Base-by-base conservation (phyloP, 2,888 invertebrate species). In the Camptogramma bilineatum region DNA sequence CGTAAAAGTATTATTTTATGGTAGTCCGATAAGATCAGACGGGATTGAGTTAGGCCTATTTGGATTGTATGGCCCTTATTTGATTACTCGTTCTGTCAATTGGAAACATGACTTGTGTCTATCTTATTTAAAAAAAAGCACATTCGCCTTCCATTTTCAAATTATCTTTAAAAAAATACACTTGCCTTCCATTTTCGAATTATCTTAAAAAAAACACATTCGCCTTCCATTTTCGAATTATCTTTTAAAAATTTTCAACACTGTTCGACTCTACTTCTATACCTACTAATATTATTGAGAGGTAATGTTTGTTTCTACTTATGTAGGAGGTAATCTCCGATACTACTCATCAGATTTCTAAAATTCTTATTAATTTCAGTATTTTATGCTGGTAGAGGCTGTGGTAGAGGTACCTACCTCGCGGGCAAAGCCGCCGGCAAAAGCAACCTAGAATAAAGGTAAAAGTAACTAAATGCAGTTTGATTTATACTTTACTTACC, bases 1-100 rank as follows among this genome's bases (percentile, higher is more conserved):
- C 80, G 76, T 86, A 84, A 87, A 85, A 79, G 81, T 78, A 82
- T 80, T 77, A 77, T 83, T 89, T 89, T 88, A 89, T 81, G 81
- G 71, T 55, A 56, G 46, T 34, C 56, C 64, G 87, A 88, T 89
- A 85, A 79, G 74, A 88, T 89, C 87, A 64, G 71, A 66, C 48
- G 52, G 60, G 68, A 68, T 71, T 68, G 69, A 66, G 66, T 66
- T 62, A 62, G 66, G 66, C 66, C 62, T 62, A 62, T 58, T 62
- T 34, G 50, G 53, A 56, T 46, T 46, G 46, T 52, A 42, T 55
- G 62, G 28, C 53, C 44, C 47, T 59, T 21, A 53, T 57, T 66
- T 55, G 57, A 62, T 64, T 61, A 62, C 64, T 46, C 31, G 52
- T 47, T 7, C 57, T 64, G 64, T 68, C 64, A 59, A 62, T 62